Evolutionary conservation across 2,888 invertebrate species (phyloP).

Genomic region (Himalopsyche japonica): DNA sequence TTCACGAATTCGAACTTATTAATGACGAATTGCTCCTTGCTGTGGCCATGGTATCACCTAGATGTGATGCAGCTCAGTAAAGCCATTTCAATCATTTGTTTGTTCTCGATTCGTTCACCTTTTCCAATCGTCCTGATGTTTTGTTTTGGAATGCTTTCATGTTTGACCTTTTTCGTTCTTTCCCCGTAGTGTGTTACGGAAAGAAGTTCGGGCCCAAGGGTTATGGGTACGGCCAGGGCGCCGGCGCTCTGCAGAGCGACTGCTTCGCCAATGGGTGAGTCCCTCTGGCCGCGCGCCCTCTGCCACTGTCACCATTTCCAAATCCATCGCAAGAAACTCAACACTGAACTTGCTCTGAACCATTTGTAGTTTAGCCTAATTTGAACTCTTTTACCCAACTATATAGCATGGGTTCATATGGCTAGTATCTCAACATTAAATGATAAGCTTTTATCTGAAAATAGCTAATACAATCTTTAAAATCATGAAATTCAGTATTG

Average conservation of each 20-base stretch:
- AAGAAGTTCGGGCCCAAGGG: conserved; percentile 97
- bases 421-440: no score
- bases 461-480: no score
- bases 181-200: conserved; percentile 83
- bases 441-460: no score
- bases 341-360: neutral
- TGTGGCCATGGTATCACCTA: neutral
- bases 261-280: conserved; percentile 81
- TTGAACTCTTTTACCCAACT: no score
- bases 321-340: neutral
- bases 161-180: conserved; percentile 35
- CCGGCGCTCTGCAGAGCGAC: conserved; percentile 90
- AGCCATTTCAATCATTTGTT: conserved; percentile 12
- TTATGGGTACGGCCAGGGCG: conserved; percentile 97
- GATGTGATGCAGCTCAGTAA: conserved; percentile 19
- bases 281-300: conserved; percentile 24
- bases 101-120: conserved; percentile 2
- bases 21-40: conserved; percentile 1
- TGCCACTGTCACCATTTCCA: neutral
- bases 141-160: conserved; percentile 35
- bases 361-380: no score
- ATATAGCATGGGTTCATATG: no score
- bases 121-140: conserved; percentile 15
- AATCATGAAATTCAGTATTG: no score
- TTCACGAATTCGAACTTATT: no score